phyloP scores from a whole-genome alignment of 2,113 vertebrate species.

The Kryptolebias marmoratus region DNA sequence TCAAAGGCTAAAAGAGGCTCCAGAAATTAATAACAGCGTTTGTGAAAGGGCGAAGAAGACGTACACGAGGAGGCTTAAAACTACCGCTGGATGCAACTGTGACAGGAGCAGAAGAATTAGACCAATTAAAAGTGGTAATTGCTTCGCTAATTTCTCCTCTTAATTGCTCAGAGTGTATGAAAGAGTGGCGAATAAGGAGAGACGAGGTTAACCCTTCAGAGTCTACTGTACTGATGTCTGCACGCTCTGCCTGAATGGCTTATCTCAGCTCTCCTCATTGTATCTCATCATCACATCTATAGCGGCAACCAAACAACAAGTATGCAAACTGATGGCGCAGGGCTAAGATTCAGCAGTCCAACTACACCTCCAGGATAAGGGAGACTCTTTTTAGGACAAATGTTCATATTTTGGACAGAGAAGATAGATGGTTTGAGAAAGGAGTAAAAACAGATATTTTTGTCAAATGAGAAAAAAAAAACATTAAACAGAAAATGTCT shows the following conservation, averaged over 20 bases:
- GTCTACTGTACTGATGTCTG: conserved; percentile 44
- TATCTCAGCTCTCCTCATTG: conserved; percentile 17
- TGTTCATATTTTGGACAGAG: too few species aligned
- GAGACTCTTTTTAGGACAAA: too few species aligned
- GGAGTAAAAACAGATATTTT: too few species aligned
- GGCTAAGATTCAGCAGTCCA: too few species aligned
- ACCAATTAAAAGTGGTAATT: conserved; percentile 87
- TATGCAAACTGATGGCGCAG: too few species aligned
- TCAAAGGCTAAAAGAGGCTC: conserved; percentile 80
- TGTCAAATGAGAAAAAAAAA: too few species aligned
- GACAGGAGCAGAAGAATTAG: conserved; percentile 82
- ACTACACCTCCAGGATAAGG: too few species aligned
- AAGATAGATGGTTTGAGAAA: too few species aligned
- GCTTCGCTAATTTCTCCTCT: conserved; percentile 84
- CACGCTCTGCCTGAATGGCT: conserved; percentile 47
- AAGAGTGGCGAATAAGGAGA: conserved; percentile 80
- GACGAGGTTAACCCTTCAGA: conserved; percentile 74
- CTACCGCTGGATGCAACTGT: conserved; percentile 78
- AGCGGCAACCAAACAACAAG: too few species aligned
- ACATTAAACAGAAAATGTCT: too few species aligned
- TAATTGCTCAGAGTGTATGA: conserved; percentile 79
- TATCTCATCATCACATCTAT: conserved; percentile 1
- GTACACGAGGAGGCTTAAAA: conserved; percentile 56
- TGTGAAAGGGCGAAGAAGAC: conserved; percentile 69
- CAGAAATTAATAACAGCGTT: conserved; percentile 81